Percentiles rank a stretch among this genome's conserved stretches.
These are phyloP conservation scores for Watersipora subatra DNA, from an alignment of 1,140 invertebrate genomes.

Conservation along the genomic window DNA sequence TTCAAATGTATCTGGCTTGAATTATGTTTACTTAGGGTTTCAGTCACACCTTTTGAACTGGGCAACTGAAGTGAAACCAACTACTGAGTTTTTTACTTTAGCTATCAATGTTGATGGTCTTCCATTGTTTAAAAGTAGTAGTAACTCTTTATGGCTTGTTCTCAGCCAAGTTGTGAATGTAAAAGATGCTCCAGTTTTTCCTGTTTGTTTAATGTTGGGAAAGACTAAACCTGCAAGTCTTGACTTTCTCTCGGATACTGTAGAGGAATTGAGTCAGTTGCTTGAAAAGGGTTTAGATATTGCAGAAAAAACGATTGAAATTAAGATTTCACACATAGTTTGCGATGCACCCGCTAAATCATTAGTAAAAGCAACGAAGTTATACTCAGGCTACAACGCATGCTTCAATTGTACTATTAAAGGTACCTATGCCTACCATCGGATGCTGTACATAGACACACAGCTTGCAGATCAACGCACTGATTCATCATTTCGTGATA, in stretches of 20 bases:
- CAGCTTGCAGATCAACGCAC: constrained; percentile 8
- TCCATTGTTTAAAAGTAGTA: background rate
- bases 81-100: background rate
- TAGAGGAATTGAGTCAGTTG: background rate
- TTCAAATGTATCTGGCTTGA: background rate
- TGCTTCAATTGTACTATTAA: constrained; percentile 30
- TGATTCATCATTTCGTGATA: constrained; percentile 5
- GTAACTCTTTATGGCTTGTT: background rate
- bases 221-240: background rate
- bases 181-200: background rate
- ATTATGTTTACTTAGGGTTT: background rate
- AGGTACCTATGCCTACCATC: constrained; percentile 11
- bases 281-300: background rate
- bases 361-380: constrained; percentile 29
- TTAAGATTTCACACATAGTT: constrained; percentile 17
- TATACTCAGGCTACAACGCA: constrained; percentile 26
- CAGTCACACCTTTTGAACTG: background rate
- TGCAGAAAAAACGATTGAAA: constrained; percentile 13
- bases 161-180: background rate
- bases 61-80: background rate
- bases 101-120: constrained; percentile 5
- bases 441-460: constrained; percentile 17
- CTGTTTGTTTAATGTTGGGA: background rate
- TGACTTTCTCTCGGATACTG: background rate
- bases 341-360: constrained; percentile 37